These are phyloP conservation scores for Ceraclea dissimilis DNA, from an alignment of 2,888 invertebrate species.

Conservation along the genomic window DNA sequence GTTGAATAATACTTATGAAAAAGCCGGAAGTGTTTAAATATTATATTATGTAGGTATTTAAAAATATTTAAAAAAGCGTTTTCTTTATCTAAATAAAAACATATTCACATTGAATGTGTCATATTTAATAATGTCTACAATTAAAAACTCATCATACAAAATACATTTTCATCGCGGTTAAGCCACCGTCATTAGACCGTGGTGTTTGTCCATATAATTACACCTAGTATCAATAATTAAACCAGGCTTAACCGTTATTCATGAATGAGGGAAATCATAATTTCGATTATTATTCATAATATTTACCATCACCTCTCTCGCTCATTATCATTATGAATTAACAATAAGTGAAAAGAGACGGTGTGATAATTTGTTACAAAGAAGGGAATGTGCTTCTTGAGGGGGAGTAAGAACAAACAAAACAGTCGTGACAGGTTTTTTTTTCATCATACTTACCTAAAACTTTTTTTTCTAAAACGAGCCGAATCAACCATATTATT, in stretches of 20 bases:
- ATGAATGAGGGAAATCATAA: constrained; percentile 11
- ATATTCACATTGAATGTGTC: constrained; percentile 9
- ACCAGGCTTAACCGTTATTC: constrained; percentile 10
- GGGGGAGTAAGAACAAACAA: constrained; percentile 7
- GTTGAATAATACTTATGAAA: not conserved
- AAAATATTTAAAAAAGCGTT: not conserved
- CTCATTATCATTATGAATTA: not conserved
- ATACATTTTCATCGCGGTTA: not conserved
- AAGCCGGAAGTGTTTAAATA: not conserved
- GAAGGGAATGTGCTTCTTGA: no score
- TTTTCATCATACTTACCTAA: not conserved
- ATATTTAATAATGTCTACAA: constrained; percentile 12
- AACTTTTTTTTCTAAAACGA: not conserved
- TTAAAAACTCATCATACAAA: constrained; percentile 23
- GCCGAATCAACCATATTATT: not conserved
- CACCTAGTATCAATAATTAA: constrained; percentile 22
- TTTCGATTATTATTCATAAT: not conserved
- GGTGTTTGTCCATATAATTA: constrained; percentile 25
- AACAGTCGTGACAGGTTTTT: constrained; percentile 8
- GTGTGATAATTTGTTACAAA: not conserved
- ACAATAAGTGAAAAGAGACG: not conserved
- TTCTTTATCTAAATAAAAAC: not conserved
- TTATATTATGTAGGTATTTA: no score
- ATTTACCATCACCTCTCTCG: not conserved
- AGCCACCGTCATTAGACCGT: constrained; percentile 16